Evolutionary conservation across 2,113 vertebrate species (phyloP), one percentile per base, ranked within the genome.

Genomic region (Vulpes lagopus): DNA sequence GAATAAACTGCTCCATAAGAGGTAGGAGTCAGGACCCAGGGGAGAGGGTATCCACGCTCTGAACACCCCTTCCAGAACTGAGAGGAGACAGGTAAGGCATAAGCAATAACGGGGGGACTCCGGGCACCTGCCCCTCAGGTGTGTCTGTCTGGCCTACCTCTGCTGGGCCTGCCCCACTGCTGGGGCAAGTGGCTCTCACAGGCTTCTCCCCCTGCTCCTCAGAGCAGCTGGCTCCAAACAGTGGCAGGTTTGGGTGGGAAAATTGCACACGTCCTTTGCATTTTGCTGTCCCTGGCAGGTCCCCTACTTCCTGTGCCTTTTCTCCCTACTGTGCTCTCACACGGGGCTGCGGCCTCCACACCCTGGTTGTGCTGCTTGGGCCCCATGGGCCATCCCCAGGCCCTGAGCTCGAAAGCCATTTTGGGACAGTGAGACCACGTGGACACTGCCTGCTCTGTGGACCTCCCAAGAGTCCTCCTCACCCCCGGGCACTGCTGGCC

Each of bases 121-220:
- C 79, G 3, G 38, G 71, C 23, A 0, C 49, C 64, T 59, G 25
- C 51, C 27, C 10, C 53, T 65, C 27, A n/a, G 12, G 16, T 3
- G 16, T 3, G 15, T 32, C 23, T 69, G 57, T 27, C 51, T 3
- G 4, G 53, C 25, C 51, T 9, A 4, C 15, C 49, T 19, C 1
- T 1, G 53, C 16, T 3, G 4, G 30, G 30, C 2, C 64, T 8
- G 8, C 23, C 71, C 38, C 15, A 0, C 14, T 32, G 32, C 8
- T 10, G 15, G 69, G 17, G 7, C 65, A 3, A 30, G 22, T 1
- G 9, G 7, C 16, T 0, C 8, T 10, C 83, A 3, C 0, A 0
- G 74, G 74, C 65, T 57, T 30, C 12, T n/a, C 14, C 60, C 51
- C 65, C 35, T 9, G 15, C 1, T 8, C 11, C 53, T 14, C 30